A percentile compares a stretch with the other conserved stretches of the same genome.
Evolutionary conservation across 1,140 invertebrate species (phyloP).

Genomic region (Lysiphlebus fabarum): DNA sequence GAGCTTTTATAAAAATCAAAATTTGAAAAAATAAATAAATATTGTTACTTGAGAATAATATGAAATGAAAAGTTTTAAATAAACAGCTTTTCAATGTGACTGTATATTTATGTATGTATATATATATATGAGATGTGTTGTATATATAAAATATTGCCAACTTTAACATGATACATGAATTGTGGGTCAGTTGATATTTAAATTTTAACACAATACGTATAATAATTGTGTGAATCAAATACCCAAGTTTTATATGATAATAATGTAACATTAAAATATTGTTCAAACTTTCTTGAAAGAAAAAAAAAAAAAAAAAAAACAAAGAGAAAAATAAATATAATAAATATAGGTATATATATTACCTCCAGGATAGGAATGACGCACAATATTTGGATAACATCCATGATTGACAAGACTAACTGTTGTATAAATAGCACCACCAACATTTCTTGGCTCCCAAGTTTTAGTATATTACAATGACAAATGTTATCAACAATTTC

Average conservation of each 20-base stretch:
- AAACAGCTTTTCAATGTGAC: too few species aligned
- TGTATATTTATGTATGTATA: too few species aligned
- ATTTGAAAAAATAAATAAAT: too few species aligned
- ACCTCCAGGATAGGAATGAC: slow-evolving; percentile 55
- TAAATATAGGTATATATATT: slow-evolving; percentile 15
- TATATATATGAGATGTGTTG: too few species aligned
- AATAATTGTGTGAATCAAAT: not conserved
- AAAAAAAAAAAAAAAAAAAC: not conserved
- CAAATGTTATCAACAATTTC: slow-evolving; percentile 59
- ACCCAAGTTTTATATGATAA: not conserved
- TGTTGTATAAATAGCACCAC: slow-evolving; percentile 61
- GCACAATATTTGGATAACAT: slow-evolving; percentile 60
- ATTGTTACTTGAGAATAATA: too few species aligned
- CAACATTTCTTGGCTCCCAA: slow-evolving; percentile 53
- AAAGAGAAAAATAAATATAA: too few species aligned
- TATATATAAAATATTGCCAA: too few species aligned
- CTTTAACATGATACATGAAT: too few species aligned
- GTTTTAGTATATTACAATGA: slow-evolving; percentile 36
- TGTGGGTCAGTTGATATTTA: too few species aligned
- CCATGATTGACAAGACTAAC: slow-evolving; percentile 65
- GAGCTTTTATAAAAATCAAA: too few species aligned
- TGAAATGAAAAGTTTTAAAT: too few species aligned
- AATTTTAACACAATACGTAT: too few species aligned
- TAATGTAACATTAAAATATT: not conserved
- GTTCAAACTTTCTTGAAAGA: not conserved